Conservation (phyloP, 92 coral and sea anemone species). For the Zoanthus gigantus region DNA sequence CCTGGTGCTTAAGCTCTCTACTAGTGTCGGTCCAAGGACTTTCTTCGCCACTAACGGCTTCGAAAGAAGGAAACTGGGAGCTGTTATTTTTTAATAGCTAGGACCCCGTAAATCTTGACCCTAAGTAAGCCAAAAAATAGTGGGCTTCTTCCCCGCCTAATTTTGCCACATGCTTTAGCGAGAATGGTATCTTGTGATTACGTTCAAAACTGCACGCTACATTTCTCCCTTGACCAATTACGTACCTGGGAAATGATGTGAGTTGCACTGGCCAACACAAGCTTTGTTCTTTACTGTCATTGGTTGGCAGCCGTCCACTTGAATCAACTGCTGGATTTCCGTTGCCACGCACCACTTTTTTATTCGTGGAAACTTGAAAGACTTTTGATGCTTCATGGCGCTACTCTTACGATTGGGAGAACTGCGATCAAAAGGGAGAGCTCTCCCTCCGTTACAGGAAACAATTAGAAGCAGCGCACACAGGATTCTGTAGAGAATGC, state of each 20-base stretch:
- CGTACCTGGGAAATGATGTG: slow-evolving; percentile 68
- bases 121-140: no score
- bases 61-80: no score
- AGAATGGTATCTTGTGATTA: not conserved
- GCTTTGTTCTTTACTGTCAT: slow-evolving; percentile 67
- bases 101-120: no score
- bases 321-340: slow-evolving; percentile 60
- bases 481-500: not conserved
- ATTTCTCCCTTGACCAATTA: not conserved
- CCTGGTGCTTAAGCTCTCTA: no score
- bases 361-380: slow-evolving; percentile 28
- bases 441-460: slow-evolving; percentile 19
- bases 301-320: slow-evolving; percentile 59
- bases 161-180: not conserved
- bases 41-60: no score
- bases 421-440: not conserved
- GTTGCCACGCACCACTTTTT: slow-evolving; percentile 72
- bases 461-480: not conserved
- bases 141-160: no score
- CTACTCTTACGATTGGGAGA: not conserved
- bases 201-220: not conserved
- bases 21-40: no score
- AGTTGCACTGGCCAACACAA: slow-evolving; percentile 79
- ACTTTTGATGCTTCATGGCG: not conserved
- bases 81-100: no score